Evolutionary conservation across 1,140 invertebrate genomes (phyloP).

Genomic region (Drosophila insularis): DNA sequence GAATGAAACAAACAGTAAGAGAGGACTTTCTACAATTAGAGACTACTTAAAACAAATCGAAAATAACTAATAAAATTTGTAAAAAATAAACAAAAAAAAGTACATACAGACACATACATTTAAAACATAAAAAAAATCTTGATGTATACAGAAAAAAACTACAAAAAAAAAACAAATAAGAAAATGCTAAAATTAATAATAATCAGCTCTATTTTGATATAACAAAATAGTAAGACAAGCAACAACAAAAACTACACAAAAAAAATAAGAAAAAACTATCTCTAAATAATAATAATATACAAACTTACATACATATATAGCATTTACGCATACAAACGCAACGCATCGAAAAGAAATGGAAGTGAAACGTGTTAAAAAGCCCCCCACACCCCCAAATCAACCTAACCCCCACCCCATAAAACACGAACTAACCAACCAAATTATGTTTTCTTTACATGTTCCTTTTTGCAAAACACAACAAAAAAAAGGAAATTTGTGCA

Average conservation of each 20-base stretch:
- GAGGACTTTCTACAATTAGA: constrained; percentile 37
- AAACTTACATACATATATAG: constrained; percentile 14
- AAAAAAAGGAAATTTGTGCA: background rate
- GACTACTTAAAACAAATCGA: constrained; percentile 14
- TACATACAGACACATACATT: background rate
- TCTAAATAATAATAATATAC: constrained; percentile 13
- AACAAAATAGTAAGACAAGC: constrained; percentile 2
- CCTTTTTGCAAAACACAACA: background rate
- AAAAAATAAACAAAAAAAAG: constrained; percentile 8
- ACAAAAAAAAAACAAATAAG: background rate
- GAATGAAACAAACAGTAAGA: constrained; percentile 42
- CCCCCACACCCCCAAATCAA: background rate
- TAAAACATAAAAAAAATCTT: background rate
- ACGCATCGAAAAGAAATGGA: constrained; percentile 46
- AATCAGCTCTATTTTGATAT: background rate
- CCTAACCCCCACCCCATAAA: background rate
- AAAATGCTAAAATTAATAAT: constrained; percentile 4
- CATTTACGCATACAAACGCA: constrained; percentile 15
- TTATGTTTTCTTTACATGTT: background rate
- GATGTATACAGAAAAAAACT: background rate
- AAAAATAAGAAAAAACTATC: background rate
- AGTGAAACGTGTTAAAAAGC: constrained; percentile 27
- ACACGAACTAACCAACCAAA: constrained; percentile 16
- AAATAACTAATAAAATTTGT: constrained; percentile 2
- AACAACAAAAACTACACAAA: constrained; percentile 11